These are phyloP conservation scores for Melolontha melolontha DNA, from an alignment of 2,888 invertebrate species.

Conservation along the genomic window DNA sequence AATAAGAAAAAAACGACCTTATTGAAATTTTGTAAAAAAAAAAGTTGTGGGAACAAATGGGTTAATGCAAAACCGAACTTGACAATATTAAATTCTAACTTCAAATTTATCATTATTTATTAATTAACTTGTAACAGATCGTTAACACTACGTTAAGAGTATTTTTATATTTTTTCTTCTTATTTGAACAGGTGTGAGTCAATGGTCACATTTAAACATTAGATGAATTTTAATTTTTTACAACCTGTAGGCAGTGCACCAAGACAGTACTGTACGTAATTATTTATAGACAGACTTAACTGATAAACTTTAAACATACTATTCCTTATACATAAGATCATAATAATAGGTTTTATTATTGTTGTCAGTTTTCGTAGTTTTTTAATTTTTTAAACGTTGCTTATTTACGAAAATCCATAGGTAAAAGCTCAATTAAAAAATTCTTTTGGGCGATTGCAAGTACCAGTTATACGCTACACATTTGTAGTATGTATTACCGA, in stretches of 20 bases:
- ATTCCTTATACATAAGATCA: no score
- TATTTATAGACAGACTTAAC: background rate
- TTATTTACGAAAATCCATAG: conserved; percentile 1
- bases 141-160: conserved; percentile 25
- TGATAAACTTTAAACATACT: no score
- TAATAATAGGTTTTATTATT: no score
- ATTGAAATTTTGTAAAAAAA: no score
- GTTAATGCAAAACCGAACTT: conserved; percentile 21
- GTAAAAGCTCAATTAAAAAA: conserved; percentile 16
- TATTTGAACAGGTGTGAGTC: conserved; percentile 45
- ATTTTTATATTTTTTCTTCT: conserved; percentile 40
- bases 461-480: conserved; percentile 45
- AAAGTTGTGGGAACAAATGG: no score
- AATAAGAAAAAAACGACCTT: no score
- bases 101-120: conserved; percentile 18
- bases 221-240: conserved; percentile 49
- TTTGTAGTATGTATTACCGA: conserved; percentile 45
- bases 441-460: conserved; percentile 37
- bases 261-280: conserved; percentile 30
- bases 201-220: conserved; percentile 47
- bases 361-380: no score
- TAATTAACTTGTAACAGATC: conserved; percentile 29
- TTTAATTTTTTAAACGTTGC: background rate
- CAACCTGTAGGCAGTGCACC: conserved; percentile 39
- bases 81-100: conserved; percentile 27